Evolutionary conservation across 2,888 invertebrate species (phyloP).

Genomic region (Scaptomyza polygonia): DNA sequence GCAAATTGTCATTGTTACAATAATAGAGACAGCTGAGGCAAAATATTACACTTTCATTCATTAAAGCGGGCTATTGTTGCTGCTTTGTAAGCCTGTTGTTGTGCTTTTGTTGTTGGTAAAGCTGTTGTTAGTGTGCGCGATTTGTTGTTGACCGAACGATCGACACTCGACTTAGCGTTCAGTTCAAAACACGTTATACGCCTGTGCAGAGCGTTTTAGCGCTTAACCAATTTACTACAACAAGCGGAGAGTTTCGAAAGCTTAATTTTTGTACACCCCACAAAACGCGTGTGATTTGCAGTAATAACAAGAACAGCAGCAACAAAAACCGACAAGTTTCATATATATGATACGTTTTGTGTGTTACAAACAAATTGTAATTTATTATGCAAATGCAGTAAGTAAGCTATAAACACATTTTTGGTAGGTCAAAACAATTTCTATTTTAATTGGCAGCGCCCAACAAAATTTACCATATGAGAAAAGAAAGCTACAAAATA

Average conservation of each 20-base stretch:
- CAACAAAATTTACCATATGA: slow-evolving; percentile 62
- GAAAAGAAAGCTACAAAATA: slow-evolving; percentile 67
- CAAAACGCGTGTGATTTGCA: slow-evolving; percentile 55
- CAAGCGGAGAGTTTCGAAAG: slow-evolving; percentile 64
- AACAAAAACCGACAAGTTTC: slow-evolving; percentile 35
- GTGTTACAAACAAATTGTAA: slow-evolving; percentile 52
- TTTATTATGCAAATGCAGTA: slow-evolving; percentile 72
- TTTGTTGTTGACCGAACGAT: slow-evolving; percentile 59
- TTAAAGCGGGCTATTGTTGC: slow-evolving; percentile 68
- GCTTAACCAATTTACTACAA: slow-evolving; percentile 43
- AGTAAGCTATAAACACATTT: slow-evolving; percentile 42
- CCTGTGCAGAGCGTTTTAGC: slow-evolving; percentile 75
- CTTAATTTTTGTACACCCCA: slow-evolving; percentile 47
- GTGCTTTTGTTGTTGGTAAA: slow-evolving; percentile 22
- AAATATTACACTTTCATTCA: slow-evolving; percentile 73
- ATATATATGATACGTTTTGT: slow-evolving; percentile 49
- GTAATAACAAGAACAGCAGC: slow-evolving; percentile 36
- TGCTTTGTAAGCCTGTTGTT: slow-evolving; percentile 20
- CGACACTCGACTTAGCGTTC: slow-evolving; percentile 50
- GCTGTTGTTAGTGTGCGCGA: slow-evolving; percentile 32
- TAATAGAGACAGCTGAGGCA: slow-evolving; percentile 50
- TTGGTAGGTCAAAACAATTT: slow-evolving; percentile 72
- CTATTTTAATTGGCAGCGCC: slow-evolving; percentile 74
- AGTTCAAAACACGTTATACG: slow-evolving; percentile 76
- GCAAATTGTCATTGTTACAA: slow-evolving; percentile 67